Evolutionary conservation across 1,140 invertebrate species (phyloP), one percentile per base, ranked within the genome.

Genomic region (Galendromus occidentalis): DNA sequence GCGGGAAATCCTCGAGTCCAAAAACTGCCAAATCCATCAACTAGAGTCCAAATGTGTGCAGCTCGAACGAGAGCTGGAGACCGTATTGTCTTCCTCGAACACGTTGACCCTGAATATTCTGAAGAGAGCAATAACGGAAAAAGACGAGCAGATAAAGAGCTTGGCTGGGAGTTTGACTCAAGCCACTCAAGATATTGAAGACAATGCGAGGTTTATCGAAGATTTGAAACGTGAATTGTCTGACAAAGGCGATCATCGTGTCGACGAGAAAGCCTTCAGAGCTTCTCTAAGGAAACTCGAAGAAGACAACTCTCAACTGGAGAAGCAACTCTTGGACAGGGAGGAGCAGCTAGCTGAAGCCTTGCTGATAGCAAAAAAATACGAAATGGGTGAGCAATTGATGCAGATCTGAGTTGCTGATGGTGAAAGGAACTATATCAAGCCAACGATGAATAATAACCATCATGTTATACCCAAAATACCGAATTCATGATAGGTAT

Each of bases 121-220:
- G 25, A 59, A 59, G 33, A 59, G 33, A 22, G 51, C 51, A 33
- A 22, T 59, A 17, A 2, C 51, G 2, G 51, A 59, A 22, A 59
- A 59, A 33, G 51, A 59, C 33, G 14, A 59, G 22, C 51, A 59
- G 9, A 59, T 59, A 29, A 59, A 59, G 22, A 59, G 51, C 25
- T 59, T 59, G 9, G 51, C 22, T 2, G 51, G 25, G 25, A 59
- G 22, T 59, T 9, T 59, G 22, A 25, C 25, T 59, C 51, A 59
- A 22, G 51, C 51, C 1, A 59, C 51, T 17, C 22, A 29, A 9
- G 51, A 59, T 22, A 59, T 59, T 2, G 51, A 59, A 25, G 51
- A 59, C 22, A 59, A 59, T 9, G 33, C 51, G 51, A 25, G 51
- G 17, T 29, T 59, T 18, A 59, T 59, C 33, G 51, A 59, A 59